phyloP scores from a whole-genome alignment of 2,888 invertebrate genomes.

The Cephus runcator region DNA sequence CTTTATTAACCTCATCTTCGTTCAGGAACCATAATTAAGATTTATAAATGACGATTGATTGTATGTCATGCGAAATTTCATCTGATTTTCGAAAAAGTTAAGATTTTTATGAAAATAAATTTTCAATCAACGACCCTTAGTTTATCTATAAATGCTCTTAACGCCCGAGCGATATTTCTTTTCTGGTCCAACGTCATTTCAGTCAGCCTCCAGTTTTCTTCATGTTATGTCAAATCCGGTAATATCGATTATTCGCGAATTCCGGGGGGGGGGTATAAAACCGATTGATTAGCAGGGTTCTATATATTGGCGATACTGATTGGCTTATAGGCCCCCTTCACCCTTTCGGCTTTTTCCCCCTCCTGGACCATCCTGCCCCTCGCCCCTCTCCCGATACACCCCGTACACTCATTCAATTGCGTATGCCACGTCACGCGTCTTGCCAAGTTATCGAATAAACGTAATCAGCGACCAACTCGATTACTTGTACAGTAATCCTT shows the following conservation, averaged over 20 bases:
- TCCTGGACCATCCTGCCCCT: constrained; percentile 3
- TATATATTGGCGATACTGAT: constrained; percentile 35
- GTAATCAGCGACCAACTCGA: constrained; percentile 36
- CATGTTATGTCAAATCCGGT: neutral
- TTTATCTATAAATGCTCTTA: neutral
- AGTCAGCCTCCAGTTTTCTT: neutral
- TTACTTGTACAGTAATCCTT: constrained; percentile 25
- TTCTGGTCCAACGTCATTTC: neutral
- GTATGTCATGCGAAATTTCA: neutral
- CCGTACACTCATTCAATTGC: constrained; percentile 27
- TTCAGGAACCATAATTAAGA: neutral
- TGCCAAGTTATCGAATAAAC: constrained; percentile 40
- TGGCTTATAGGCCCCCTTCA: constrained; percentile 23
- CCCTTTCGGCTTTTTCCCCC: constrained; percentile 17
- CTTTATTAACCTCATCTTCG: neutral
- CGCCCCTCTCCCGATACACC: constrained; percentile 3
- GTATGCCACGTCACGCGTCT: constrained; percentile 30
- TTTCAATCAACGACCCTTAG: no score
- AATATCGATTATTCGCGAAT: neutral
- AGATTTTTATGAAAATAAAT: no score
- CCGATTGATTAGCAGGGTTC: constrained; percentile 29
- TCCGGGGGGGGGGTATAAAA: neutral
- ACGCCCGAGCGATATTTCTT: neutral
- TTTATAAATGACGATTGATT: neutral
- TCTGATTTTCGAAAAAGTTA: no score